Evolutionary conservation across 1,140 invertebrate genomes (phyloP).

Genomic region (Sesamia nonagrioides): DNA sequence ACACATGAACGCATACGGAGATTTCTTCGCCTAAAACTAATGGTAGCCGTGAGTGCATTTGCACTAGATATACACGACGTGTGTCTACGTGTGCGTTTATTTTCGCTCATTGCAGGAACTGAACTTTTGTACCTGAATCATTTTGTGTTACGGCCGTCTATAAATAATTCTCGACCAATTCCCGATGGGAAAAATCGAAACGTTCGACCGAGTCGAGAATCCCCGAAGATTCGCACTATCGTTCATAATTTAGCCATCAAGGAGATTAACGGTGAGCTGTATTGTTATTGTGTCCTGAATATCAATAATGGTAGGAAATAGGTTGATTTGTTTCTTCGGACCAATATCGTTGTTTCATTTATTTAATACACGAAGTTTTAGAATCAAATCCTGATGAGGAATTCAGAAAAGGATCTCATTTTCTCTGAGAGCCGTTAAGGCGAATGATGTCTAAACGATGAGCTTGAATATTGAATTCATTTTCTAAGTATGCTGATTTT

Average conservation of each 20-base stretch:
- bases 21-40: not conserved
- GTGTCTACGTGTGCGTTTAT: not conserved
- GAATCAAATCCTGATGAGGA: too few species aligned
- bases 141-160: constrained; percentile 35
- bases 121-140: not conserved
- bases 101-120: not conserved
- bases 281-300: constrained; percentile 6
- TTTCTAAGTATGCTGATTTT: too few species aligned
- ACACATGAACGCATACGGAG: too few species aligned
- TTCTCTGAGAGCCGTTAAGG: too few species aligned
- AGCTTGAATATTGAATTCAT: too few species aligned
- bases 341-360: too few species aligned
- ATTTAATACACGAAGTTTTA: too few species aligned
- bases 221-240: constrained; percentile 45
- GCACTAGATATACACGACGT: too few species aligned
- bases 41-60: not conserved
- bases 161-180: constrained; percentile 55
- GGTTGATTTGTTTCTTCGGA: not conserved
- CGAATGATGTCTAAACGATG: too few species aligned
- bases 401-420: too few species aligned
- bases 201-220: constrained; percentile 30
- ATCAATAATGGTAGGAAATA: not conserved
- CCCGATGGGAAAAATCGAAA: constrained; percentile 53
- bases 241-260: constrained; percentile 52
- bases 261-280: constrained; percentile 40